phyloP scores from a whole-genome alignment of 2,113 vertebrate species.

The Procavia capensis region DNA sequence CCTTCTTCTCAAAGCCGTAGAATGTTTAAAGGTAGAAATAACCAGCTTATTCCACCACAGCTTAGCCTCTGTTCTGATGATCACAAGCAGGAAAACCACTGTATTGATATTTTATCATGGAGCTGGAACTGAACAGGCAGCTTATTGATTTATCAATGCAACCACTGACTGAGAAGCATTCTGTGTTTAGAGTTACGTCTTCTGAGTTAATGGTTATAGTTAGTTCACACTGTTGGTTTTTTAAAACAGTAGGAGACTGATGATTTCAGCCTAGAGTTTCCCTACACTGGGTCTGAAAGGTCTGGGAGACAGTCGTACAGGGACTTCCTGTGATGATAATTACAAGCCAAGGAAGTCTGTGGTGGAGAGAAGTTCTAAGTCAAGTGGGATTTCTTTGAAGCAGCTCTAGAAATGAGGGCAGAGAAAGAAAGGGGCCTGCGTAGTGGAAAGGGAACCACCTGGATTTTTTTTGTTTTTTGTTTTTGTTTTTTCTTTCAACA shows the following conservation, averaged over 20 bases:
- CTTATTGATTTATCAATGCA: not conserved
- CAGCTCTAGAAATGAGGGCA: not conserved
- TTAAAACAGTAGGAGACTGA: not conserved
- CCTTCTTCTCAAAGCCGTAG: not conserved
- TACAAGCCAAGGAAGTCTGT: not conserved
- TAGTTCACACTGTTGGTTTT: not conserved
- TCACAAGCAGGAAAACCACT: not conserved
- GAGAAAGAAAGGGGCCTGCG: not conserved
- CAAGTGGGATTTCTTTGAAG: conserved; percentile 3
- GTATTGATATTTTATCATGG: not conserved
- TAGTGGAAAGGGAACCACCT: not conserved
- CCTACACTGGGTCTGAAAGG: not conserved
- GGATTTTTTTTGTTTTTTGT: no score
- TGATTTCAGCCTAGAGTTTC: not conserved
- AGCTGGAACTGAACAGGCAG: not conserved
- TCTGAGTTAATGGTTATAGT: conserved; percentile 21
- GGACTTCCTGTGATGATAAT: not conserved
- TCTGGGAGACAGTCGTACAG: not conserved
- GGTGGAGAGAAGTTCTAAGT: not conserved
- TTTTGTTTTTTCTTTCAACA: not conserved
- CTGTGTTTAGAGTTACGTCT: not conserved
- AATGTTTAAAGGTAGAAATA: not conserved
- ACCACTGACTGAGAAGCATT: not conserved
- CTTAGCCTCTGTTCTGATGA: not conserved
- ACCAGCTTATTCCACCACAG: not conserved